A percentile compares a stretch with the other conserved stretches of the same genome.
phyloP scores from a whole-genome alignment of 2,888 invertebrate species.

The Lithophane ornitopus region DNA sequence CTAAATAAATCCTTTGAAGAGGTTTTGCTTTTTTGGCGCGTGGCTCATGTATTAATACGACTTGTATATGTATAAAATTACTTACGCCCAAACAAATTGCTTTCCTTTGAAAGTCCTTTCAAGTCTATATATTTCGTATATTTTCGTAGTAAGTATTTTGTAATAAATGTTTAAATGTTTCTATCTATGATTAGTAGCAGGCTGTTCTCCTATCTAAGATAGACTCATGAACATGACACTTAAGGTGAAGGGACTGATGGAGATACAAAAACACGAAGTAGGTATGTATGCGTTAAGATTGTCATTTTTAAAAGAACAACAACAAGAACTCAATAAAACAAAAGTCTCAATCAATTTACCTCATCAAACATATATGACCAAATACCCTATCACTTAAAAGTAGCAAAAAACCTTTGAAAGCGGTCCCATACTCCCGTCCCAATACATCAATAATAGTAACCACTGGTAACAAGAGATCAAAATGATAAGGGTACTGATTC shows the following conservation, averaged over 20 bases:
- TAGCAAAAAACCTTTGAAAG: conserved; percentile 37
- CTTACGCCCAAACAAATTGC: conserved; percentile 60
- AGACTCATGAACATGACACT: neutral
- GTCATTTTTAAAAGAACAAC: neutral
- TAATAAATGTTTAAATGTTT: conserved; percentile 18
- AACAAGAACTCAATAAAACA: neutral
- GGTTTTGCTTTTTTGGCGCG: conserved; percentile 61
- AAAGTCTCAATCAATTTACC: conserved; percentile 17
- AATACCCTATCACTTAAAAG: conserved; percentile 37
- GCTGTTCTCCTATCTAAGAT: neutral
- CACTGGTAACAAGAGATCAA: conserved; percentile 77
- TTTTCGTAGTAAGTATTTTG: conserved; percentile 20
- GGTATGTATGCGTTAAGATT: neutral
- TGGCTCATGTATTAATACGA: conserved; percentile 56
- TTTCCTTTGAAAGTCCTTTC: conserved; percentile 54
- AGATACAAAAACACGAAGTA: neutral
- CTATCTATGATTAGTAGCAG: conserved; percentile 1
- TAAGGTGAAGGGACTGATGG: neutral
- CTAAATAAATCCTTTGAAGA: conserved; percentile 67
- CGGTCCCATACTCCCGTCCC: conserved; percentile 37
- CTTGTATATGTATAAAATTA: conserved; percentile 61
- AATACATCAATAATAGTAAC: conserved; percentile 66
- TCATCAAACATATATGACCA: conserved; percentile 9
- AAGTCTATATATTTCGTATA: conserved; percentile 22
- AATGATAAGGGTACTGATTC: conserved; percentile 79